phyloP scores from a whole-genome alignment of 92 coral and sea anemone species.

The Paramuricea clavata region DNA sequence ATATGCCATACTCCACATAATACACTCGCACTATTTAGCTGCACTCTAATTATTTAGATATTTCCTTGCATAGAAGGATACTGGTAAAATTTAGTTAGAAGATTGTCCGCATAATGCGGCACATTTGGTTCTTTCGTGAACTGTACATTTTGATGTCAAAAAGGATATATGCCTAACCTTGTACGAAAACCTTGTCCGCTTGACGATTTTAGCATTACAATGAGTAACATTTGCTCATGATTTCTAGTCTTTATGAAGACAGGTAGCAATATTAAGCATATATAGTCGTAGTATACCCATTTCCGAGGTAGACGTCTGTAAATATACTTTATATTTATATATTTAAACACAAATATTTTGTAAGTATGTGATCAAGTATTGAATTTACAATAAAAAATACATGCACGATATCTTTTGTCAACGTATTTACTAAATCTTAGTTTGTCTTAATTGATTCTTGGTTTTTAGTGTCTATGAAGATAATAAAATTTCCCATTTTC shows the following conservation, averaged over 20 bases:
- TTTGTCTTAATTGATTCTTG: not conserved
- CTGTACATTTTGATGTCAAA: not conserved
- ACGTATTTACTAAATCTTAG: not conserved
- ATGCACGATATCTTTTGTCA: not conserved
- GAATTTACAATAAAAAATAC: conserved; percentile 9
- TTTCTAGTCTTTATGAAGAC: not conserved
- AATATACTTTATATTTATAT: not conserved
- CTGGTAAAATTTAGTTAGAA: not conserved
- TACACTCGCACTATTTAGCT: too few relatives aligned
- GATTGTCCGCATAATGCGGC: not conserved
- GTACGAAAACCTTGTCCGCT: not conserved
- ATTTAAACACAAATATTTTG: not conserved
- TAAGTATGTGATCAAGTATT: not conserved
- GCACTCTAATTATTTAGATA: too few relatives aligned
- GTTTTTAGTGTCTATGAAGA: too few relatives aligned
- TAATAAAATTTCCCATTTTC: too few relatives aligned
- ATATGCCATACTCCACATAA: too few relatives aligned
- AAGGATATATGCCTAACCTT: not conserved
- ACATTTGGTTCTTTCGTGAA: not conserved
- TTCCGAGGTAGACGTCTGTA: too few relatives aligned
- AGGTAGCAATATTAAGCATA: not conserved
- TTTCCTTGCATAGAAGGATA: too few relatives aligned
- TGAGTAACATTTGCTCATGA: not conserved
- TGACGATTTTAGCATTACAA: not conserved
- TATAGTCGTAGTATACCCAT: not conserved